Conservation (phyloP, 2,797 vertebrate genomes). For the Rhinogobio ventralis region DNA sequence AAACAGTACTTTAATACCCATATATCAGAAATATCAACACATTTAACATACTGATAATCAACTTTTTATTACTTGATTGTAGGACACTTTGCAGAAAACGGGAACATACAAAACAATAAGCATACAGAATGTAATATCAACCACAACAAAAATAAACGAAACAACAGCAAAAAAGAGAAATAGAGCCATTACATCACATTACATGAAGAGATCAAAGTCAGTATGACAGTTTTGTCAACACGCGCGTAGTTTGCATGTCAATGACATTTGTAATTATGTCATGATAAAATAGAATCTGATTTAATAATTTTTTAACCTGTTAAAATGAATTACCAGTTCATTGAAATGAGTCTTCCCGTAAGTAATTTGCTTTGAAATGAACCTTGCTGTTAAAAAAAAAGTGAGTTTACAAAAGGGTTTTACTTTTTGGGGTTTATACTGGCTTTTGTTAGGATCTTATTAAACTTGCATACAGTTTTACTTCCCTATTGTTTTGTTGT, state of each 20-base stretch:
- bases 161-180: no score
- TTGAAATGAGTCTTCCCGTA: not conserved
- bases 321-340: not conserved
- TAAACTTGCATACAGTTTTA: not conserved
- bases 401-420: not conserved
- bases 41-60: not conserved
- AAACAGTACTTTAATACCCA: not conserved
- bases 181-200: no score
- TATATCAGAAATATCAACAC: not conserved
- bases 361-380: not conserved
- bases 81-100: no score
- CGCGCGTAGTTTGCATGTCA: not conserved
- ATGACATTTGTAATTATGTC: not conserved
- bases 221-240: not conserved
- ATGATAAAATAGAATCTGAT: not conserved
- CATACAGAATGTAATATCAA: no score
- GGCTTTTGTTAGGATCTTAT: not conserved
- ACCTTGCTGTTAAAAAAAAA: not conserved
- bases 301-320: not conserved
- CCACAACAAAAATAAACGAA: no score
- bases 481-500: not conserved
- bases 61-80: not conserved
- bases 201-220: no score
- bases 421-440: not conserved
- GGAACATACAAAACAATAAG: no score